These are phyloP conservation scores for Trissoscelio sp. DNA, from an alignment of 2,888 invertebrate genomes.

Conservation along the genomic window DNA sequence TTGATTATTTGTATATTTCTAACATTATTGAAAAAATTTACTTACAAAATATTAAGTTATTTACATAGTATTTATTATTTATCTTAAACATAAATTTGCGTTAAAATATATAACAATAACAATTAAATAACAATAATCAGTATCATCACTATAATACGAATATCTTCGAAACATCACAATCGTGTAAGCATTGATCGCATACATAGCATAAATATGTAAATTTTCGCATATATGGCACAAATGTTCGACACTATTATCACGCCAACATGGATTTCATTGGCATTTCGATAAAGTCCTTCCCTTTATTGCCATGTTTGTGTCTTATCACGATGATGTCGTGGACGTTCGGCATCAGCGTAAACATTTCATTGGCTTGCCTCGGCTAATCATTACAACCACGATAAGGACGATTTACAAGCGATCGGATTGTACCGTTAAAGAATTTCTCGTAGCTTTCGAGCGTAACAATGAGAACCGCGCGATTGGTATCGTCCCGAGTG, in stretches of 20 bases:
- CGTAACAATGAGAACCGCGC: conserved; percentile 63
- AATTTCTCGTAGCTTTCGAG: conserved; percentile 63
- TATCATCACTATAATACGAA: no score
- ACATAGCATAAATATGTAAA: conserved; percentile 3
- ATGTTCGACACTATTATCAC: conserved; percentile 47
- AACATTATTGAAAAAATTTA: no score
- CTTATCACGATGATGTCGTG: conserved; percentile 66
- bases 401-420: conserved; percentile 69
- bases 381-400: conserved; percentile 67
- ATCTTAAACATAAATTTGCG: no score
- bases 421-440: conserved; percentile 68
- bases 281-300: conserved; percentile 64
- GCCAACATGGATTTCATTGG: conserved; percentile 44
- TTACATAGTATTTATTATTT: no score
- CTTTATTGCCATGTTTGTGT: conserved; percentile 61
- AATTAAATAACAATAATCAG: background rate
- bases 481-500: conserved; percentile 50
- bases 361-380: conserved; percentile 64
- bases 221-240: conserved; percentile 35
- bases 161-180: background rate
- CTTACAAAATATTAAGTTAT: no score
- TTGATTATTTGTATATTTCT: no score
- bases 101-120: background rate
- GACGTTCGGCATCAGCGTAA: conserved; percentile 63
- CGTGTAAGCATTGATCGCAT: background rate